These are phyloP conservation scores for Littorina saxatilis DNA, from an alignment of 1,140 invertebrate species.

Conservation along the genomic window DNA sequence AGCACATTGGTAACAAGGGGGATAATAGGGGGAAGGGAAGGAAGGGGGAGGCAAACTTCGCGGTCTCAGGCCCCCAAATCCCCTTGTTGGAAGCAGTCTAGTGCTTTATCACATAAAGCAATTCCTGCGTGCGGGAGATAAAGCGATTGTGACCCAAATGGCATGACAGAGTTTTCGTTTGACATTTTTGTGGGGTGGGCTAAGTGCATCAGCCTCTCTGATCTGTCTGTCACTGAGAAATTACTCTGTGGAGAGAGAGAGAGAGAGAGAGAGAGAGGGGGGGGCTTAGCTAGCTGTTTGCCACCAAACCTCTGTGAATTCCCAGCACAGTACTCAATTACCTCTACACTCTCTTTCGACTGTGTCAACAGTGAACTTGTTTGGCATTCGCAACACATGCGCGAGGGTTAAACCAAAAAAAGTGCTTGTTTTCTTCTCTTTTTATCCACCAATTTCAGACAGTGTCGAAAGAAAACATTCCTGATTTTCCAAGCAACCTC, in stretches of 20 bases:
- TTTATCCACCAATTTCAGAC: no score
- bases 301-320: no score
- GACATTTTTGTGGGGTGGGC: slow-evolving; percentile 16
- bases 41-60: not conserved
- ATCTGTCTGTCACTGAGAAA: not conserved
- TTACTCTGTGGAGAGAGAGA: not conserved
- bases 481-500: no score
- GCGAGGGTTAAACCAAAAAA: no score
- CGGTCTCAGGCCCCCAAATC: not conserved
- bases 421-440: no score
- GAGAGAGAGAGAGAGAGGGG: not conserved
- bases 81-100: not conserved
- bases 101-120: slow-evolving; percentile 15
- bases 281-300: not conserved
- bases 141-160: slow-evolving; percentile 17
- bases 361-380: no score
- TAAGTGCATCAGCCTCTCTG: slow-evolving; percentile 1
- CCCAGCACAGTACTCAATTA: no score
- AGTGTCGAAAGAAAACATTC: no score
- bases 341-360: no score
- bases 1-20: no score
- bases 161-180: slow-evolving; percentile 13
- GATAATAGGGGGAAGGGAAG: no score
- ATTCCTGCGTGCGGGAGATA: not conserved
- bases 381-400: no score